Conservation (phyloP, 2,888 invertebrate species). For the Proisotoma minuta region DNA sequence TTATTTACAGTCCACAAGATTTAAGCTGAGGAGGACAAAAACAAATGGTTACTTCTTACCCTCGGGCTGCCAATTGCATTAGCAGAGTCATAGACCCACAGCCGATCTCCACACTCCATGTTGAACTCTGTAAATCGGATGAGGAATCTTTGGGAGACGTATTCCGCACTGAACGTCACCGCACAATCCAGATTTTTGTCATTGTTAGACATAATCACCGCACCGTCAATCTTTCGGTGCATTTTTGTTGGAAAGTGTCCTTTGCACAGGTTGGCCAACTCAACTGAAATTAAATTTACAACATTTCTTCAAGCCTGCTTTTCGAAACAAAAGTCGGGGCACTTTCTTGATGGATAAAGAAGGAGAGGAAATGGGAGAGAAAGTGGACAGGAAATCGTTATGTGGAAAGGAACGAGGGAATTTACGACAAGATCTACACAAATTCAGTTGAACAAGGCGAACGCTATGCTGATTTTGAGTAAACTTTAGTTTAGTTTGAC, state of each 20-base stretch:
- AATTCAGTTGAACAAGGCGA: background rate
- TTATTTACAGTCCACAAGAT: background rate
- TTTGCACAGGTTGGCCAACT: constrained; percentile 84
- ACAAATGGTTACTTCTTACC: too few species aligned
- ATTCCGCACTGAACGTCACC: constrained; percentile 90
- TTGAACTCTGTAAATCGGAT: constrained; percentile 85
- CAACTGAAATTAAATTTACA: constrained; percentile 51
- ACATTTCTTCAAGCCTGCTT: background rate
- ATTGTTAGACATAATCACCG: constrained; percentile 82
- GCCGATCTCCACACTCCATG: constrained; percentile 89
- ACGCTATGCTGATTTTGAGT: background rate
- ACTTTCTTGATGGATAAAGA: background rate
- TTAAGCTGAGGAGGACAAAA: too few species aligned
- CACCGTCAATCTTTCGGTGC: constrained; percentile 86
- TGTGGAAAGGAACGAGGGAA: background rate
- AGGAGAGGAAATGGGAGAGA: background rate
- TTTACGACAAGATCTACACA: background rate
- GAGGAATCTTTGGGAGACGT: constrained; percentile 89
- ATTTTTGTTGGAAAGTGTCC: constrained; percentile 82
- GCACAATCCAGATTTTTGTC: constrained; percentile 86
- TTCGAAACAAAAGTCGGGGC: too few species aligned
- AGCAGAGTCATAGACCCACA: constrained; percentile 87
- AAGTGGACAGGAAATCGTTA: constrained; percentile 5
- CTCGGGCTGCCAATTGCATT: constrained; percentile 82
- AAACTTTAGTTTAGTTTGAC: background rate